These are phyloP conservation scores for Gambelia wislizenii DNA, from an alignment of 2,797 vertebrate species.

Conservation along the genomic window DNA sequence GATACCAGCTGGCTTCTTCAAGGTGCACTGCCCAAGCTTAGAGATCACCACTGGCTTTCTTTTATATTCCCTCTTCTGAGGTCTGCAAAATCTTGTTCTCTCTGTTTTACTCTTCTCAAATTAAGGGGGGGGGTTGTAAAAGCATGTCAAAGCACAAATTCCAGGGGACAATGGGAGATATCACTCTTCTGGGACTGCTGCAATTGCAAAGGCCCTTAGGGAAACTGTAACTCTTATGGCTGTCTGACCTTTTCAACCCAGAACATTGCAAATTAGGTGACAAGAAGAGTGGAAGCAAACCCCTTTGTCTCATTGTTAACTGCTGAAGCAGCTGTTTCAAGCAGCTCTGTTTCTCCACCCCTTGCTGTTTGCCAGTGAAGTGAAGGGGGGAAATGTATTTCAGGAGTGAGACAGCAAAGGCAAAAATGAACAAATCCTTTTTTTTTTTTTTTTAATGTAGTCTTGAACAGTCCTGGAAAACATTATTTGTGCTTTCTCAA, in stretches of 20 bases:
- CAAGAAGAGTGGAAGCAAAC: background rate
- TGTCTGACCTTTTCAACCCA: background rate
- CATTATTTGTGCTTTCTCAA: background rate
- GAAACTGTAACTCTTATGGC: background rate
- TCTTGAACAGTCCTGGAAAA: background rate
- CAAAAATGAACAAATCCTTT: background rate
- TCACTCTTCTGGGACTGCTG: background rate
- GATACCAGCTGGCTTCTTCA: background rate
- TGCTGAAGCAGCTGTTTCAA: background rate
- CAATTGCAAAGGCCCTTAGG: background rate
- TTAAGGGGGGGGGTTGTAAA: too few species aligned
- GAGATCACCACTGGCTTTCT: background rate
- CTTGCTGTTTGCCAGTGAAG: background rate
- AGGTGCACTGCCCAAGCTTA: too few species aligned
- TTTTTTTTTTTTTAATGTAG: background rate
- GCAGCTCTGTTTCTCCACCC: background rate
- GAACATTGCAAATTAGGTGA: background rate
- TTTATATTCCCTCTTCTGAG: background rate
- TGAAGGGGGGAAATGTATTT: background rate
- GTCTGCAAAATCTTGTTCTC: background rate
- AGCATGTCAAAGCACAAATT: background rate
- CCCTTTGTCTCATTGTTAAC: background rate
- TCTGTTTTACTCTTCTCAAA: background rate
- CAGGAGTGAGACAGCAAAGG: background rate
- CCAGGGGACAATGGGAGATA: background rate